Evolutionary conservation across 2,113 vertebrate genomes (phyloP), one percentile per base, ranked within the genome.

Genomic region (Chlamydotis undulata): DNA sequence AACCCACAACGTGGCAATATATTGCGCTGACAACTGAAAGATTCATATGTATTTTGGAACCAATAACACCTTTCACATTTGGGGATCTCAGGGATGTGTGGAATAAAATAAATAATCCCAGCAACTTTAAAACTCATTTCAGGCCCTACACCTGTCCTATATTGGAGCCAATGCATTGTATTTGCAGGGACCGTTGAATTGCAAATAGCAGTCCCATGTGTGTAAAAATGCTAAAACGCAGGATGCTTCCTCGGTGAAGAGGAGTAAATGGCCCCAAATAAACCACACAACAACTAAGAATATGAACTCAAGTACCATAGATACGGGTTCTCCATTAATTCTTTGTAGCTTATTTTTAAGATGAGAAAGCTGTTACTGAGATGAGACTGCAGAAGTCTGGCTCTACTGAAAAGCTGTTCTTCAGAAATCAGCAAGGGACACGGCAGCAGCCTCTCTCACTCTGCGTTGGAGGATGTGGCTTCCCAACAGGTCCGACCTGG

Each of bases 51-150:
- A 53, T 49, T 79, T 53, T 83, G 53, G 73, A 92, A 77, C n/a
- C 59, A 87, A 19, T 31, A 91, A 39, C 43, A 83, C 37, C n/a
- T 83, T 76, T 76, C 60, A 41, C 28, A 68, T 60, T 10, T 78
- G 56, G n/a, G 53, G 43, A 87, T 76, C 41, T 73, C 19, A 84
- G 50, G 7, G 57, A 25, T 2, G 0, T 50, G 31, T 59, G 43
- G 77, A 41, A 92, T 52, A 94, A 92, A 93, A 82, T 37, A 77
- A 69, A 19, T 63, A 82, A 89, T 59, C 85, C 43, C 61, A 87
- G 61, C 35, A 84, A 69, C 47, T 83, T 79, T 43, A 59, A 92
- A 88, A 78, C 28, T 87, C 35, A 55, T 91, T 95, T 78, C 50
- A 83, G 53, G 53, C 25, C 18, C 41, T 45, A 45, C 29, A 71